phyloP scores from a whole-genome alignment of 2,797 vertebrate genomes.

The Poeciliopsis gracilis region DNA sequence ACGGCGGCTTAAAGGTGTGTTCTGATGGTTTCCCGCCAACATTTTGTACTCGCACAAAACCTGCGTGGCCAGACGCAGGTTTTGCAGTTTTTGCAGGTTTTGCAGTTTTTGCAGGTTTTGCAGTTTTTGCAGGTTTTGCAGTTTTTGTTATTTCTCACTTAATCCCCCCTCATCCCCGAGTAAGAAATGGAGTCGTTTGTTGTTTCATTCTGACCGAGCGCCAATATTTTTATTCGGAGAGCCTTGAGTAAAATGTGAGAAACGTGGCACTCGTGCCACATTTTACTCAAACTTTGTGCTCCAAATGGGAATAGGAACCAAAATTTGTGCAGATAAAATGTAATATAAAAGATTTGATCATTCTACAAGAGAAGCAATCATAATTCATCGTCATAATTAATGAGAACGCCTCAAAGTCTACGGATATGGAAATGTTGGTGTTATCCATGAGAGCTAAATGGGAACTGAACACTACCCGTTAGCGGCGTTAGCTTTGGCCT shows the following conservation, averaged over 20 bases:
- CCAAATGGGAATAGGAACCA: neutral
- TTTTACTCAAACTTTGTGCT: too few relatives aligned
- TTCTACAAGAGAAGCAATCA: neutral
- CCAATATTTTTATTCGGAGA: neutral
- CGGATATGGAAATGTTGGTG: neutral
- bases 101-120: neutral
- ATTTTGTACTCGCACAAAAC: neutral
- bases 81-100: too few relatives aligned
- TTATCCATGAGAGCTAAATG: neutral
- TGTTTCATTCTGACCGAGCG: neutral
- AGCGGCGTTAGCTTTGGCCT: neutral
- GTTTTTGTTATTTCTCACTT: neutral
- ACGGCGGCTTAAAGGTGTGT: neutral
- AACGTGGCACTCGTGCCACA: too few relatives aligned
- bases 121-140: neutral
- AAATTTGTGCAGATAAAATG: neutral
- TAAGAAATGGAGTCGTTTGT: neutral
- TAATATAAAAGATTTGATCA: neutral
- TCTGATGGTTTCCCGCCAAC: neutral
- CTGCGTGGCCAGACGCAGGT: too few relatives aligned
- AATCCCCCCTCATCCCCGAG: neutral
- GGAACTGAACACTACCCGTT: too few relatives aligned
- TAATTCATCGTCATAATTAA: neutral
- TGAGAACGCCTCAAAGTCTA: neutral
- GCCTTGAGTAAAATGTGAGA: neutral